These are phyloP conservation scores for Linnaemya tessellans DNA, from an alignment of 2,888 invertebrate genomes.

Conservation along the genomic window DNA sequence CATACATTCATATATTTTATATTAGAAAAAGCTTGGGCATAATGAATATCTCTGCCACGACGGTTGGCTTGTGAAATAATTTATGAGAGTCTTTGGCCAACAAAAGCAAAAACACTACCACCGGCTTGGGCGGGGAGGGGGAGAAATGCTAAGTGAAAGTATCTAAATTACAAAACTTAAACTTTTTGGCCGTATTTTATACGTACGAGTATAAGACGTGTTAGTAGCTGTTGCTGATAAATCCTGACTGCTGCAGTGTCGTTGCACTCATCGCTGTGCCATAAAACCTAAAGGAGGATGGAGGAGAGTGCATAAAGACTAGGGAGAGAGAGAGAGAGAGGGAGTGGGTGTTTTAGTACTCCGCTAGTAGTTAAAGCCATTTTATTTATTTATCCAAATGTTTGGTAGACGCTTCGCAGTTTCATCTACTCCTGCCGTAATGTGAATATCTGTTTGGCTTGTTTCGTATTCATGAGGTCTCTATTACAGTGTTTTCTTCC, in stretches of 20 bases:
- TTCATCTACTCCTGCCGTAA: neutral
- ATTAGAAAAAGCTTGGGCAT: conserved; percentile 30
- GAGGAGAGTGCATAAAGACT: neutral
- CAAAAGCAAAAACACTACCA: neutral
- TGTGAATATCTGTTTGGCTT: conserved; percentile 26
- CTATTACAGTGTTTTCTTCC: conserved; percentile 22
- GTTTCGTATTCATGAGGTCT: conserved; percentile 67
- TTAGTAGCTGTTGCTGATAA: conserved; percentile 22
- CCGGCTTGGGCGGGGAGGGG: neutral
- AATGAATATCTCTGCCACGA: conserved; percentile 45
- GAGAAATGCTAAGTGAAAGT: conserved; percentile 1
- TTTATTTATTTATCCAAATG: conserved; percentile 78
- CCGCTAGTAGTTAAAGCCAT: conserved; percentile 64
- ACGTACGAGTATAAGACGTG: conserved; percentile 31
- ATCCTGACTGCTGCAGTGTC: conserved; percentile 75
- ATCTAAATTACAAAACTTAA: conserved; percentile 36
- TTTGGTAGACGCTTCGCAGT: conserved; percentile 34
- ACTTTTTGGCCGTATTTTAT: conserved; percentile 62
- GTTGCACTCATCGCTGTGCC: conserved; percentile 81
- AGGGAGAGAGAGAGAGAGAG: conserved; percentile 1
- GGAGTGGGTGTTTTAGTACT: conserved; percentile 15
- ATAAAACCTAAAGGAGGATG: neutral
- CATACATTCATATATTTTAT: neutral
- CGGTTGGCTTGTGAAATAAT: conserved; percentile 64
- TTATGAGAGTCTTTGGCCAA: conserved; percentile 37